Conservation (phyloP, 1,140 invertebrate genomes). For the Pectinophora gossypiella region DNA sequence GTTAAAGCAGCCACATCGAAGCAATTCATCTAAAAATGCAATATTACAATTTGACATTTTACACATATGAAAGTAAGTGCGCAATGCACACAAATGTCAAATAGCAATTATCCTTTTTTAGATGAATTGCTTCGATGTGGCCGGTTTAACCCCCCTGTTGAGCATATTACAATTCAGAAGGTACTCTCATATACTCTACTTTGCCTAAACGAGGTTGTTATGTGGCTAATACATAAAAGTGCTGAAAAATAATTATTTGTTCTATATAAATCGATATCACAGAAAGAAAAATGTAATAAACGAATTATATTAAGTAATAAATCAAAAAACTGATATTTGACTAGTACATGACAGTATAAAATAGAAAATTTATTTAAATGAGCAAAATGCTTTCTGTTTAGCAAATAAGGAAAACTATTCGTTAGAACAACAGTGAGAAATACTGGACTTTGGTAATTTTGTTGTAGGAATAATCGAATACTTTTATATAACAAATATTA, state of each 20-base stretch:
- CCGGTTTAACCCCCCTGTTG: too few relatives aligned
- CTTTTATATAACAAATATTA: too few relatives aligned
- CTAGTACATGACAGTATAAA: constrained; percentile 42
- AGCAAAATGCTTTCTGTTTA: constrained; percentile 37
- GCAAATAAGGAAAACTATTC: neutral
- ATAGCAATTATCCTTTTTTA: too few relatives aligned
- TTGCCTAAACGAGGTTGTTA: constrained; percentile 45
- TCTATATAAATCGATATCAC: constrained; percentile 58
- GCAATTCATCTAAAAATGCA: too few relatives aligned
- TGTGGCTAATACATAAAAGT: constrained; percentile 40
- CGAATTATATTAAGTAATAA: constrained; percentile 32
- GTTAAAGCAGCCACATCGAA: too few relatives aligned
- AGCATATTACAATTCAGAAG: too few relatives aligned
- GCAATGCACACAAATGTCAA: too few relatives aligned
- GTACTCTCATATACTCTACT: constrained; percentile 3
- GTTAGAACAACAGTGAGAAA: neutral
- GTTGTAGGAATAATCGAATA: too few relatives aligned
- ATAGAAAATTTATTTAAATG: constrained; percentile 32
- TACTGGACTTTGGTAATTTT: too few relatives aligned
- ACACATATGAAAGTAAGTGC: too few relatives aligned
- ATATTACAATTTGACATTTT: too few relatives aligned
- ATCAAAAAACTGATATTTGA: constrained; percentile 43
- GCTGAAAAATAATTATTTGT: constrained; percentile 31
- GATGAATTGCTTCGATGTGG: too few relatives aligned
- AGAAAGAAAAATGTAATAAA: constrained; percentile 49